Conservation (phyloP, 92 coral and sea anemone species). For the Parazoanthus atlanticus region DNA sequence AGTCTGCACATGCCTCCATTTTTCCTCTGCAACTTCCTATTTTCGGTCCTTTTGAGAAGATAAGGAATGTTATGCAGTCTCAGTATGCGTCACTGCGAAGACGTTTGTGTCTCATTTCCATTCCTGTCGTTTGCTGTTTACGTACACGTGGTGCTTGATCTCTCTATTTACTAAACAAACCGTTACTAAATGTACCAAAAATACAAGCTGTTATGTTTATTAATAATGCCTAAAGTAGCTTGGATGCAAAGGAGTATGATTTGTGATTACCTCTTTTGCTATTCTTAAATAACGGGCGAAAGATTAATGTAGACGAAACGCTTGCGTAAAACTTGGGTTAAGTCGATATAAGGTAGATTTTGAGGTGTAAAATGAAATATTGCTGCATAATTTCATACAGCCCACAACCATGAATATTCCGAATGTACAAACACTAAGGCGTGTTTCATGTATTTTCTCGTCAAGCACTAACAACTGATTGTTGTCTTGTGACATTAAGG, state of each 20-base stretch:
- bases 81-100: neutral
- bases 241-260: neutral
- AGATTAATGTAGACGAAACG: neutral
- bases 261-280: neutral
- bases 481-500: neutral
- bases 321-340: too few relatives aligned
- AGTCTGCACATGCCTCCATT: neutral
- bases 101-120: neutral
- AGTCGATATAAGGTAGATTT: too few relatives aligned
- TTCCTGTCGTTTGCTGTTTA: neutral
- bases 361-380: too few relatives aligned
- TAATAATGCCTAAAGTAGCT: neutral
- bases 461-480: neutral
- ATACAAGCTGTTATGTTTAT: neutral
- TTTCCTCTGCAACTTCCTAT: neutral
- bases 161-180: neutral
- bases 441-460: neutral
- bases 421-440: too few relatives aligned
- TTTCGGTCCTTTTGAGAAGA: neutral
- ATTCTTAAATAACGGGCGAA: neutral
- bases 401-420: too few relatives aligned
- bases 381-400: too few relatives aligned
- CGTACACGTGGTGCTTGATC: neutral
- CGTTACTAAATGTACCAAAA: neutral
- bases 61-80: neutral